A percentile compares a stretch with the other conserved stretches of the same genome.
Conservation (phyloP, 2,797 vertebrate species). For the Micromesistius poutassou region DNA sequence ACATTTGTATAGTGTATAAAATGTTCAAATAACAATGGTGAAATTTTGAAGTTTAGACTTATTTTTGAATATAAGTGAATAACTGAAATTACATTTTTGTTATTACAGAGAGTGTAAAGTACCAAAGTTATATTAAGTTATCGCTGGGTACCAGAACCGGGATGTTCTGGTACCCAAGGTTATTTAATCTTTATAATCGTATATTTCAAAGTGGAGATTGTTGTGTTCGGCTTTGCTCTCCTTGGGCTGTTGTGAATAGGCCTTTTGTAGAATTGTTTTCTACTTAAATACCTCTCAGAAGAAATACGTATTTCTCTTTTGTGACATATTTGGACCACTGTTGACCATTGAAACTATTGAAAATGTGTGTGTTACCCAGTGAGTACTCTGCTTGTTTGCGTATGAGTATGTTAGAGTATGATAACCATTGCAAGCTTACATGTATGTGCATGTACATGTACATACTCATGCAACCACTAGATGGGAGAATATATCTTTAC, state of each 20-base stretch:
- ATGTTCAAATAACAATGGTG: too few relatives aligned
- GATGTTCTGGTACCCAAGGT: neutral
- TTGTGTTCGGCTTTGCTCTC: neutral
- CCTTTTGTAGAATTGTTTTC: neutral
- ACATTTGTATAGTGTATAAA: too few relatives aligned
- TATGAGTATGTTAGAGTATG: conserved; percentile 10
- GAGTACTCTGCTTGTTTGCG: neutral
- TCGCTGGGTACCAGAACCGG: too few relatives aligned
- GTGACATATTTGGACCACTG: neutral
- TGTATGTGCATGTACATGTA: conserved; percentile 13
- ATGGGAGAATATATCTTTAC: conserved; percentile 62
- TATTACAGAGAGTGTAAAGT: too few relatives aligned
- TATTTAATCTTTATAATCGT: neutral
- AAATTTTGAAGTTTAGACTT: too few relatives aligned
- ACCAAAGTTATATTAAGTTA: too few relatives aligned
- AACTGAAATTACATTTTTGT: too few relatives aligned
- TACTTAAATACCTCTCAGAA: neutral
- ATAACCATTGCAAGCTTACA: too few relatives aligned
- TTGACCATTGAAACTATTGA: too few relatives aligned
- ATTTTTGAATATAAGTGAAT: too few relatives aligned
- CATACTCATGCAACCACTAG: conserved; percentile 64
- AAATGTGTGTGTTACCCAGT: neutral
- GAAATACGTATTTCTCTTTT: neutral
- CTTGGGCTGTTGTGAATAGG: neutral
- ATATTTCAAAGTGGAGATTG: neutral